Evolutionary conservation across 2,113 vertebrate genomes (phyloP).

Genomic region (Clarias batrachus): DNA sequence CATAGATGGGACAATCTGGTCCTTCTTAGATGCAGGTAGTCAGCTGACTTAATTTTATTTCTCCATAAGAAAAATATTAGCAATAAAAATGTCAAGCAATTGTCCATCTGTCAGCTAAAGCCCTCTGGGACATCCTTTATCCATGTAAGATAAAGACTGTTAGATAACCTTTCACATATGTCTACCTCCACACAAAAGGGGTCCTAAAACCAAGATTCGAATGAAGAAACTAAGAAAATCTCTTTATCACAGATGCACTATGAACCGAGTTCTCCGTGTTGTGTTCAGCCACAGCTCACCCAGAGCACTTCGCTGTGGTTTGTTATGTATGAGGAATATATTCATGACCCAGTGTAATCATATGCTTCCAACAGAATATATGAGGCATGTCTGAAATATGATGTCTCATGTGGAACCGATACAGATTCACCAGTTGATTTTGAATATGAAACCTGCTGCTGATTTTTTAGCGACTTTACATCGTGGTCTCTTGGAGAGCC

Average conservation of each 20-base stretch:
- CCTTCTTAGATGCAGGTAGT: too few relatives aligned
- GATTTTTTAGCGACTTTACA: constrained; percentile 53
- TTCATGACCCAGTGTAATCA: constrained; percentile 52
- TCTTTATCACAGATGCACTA: background rate
- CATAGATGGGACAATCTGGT: too few relatives aligned
- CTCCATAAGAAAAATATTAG: background rate
- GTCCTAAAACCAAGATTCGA: background rate
- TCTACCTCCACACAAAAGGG: background rate
- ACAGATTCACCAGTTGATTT: constrained; percentile 49
- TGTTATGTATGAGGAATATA: constrained; percentile 42
- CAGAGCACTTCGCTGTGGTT: constrained; percentile 13
- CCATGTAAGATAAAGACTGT: background rate
- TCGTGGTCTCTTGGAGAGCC: constrained; percentile 54
- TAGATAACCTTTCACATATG: background rate
- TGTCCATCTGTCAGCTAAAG: background rate
- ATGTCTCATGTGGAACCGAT: constrained; percentile 32
- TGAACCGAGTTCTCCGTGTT: background rate
- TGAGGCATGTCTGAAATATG: constrained; percentile 41
- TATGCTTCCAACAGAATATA: constrained; percentile 45
- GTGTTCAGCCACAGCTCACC: constrained; percentile 21
- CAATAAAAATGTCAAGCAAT: background rate
- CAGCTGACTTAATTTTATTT: too few relatives aligned
- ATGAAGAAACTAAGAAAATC: background rate
- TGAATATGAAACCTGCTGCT: constrained; percentile 50
- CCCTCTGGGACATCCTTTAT: background rate